A percentile compares a stretch with the other conserved stretches of the same genome.
Conservation (phyloP, 2,113 vertebrate genomes). For the Psophia crepitans region DNA sequence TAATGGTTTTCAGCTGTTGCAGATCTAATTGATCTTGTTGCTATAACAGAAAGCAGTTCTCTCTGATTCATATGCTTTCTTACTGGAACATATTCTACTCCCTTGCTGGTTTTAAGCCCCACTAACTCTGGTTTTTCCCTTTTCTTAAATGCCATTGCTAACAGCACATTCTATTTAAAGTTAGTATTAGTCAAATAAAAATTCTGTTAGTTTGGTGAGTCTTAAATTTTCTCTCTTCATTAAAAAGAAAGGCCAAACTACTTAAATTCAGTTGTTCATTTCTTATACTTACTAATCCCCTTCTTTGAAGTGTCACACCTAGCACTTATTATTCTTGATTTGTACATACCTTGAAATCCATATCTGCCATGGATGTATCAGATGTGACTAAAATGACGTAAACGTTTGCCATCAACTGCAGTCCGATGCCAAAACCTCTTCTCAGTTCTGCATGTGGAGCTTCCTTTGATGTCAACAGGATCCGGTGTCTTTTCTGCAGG, state of each 20-base stretch:
- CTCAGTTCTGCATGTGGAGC: background rate
- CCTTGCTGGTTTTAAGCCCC: constrained; percentile 38
- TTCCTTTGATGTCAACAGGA: background rate
- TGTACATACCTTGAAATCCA: background rate
- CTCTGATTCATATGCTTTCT: constrained; percentile 45
- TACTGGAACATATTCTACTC: constrained; percentile 32
- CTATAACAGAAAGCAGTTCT: constrained; percentile 58
- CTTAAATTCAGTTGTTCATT: background rate
- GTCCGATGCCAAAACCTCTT: background rate
- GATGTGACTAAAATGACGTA: background rate
- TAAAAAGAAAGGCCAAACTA: background rate
- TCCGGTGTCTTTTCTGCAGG: background rate
- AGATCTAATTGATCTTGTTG: constrained; percentile 57
- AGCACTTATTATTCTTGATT: background rate
- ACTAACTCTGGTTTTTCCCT: constrained; percentile 45
- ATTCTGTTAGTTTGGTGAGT: constrained; percentile 2
- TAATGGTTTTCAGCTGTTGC: constrained; percentile 56
- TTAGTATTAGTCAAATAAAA: constrained; percentile 63
- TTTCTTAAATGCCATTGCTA: constrained; percentile 63
- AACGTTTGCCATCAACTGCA: background rate
- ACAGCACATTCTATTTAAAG: constrained; percentile 54
- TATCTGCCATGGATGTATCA: background rate
- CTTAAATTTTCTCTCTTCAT: constrained; percentile 10
- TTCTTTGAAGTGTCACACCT: background rate
- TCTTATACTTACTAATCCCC: background rate